phyloP scores from a whole-genome alignment of 2,113 vertebrate genomes.

The Sterrhoptilus dennistouni region DNA sequence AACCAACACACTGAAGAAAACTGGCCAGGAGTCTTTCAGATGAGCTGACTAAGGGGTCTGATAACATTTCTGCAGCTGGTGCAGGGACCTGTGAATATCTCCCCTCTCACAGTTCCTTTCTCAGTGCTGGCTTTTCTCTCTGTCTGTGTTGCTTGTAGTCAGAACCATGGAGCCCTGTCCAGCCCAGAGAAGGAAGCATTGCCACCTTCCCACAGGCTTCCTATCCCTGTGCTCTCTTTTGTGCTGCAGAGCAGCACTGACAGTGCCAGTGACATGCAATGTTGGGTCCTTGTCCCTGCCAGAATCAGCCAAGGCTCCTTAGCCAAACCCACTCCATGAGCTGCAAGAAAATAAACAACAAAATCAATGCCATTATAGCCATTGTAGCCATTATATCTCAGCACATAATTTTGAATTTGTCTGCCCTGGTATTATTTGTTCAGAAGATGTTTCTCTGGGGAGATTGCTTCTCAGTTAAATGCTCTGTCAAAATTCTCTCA shows the following conservation, averaged over 20 bases:
- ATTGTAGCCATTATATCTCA: neutral
- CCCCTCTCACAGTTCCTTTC: neutral
- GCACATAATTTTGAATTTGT: neutral
- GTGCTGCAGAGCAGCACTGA: neutral
- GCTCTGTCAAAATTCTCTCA: neutral
- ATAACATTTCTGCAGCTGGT: neutral
- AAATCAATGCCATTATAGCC: neutral
- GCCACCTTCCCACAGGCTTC: neutral
- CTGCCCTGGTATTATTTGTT: neutral
- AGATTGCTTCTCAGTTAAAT: neutral
- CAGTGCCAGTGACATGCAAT: neutral
- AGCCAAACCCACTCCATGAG: neutral
- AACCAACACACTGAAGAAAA: neutral
- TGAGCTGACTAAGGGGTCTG: neutral
- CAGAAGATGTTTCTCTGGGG: neutral
- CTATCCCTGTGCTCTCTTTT: neutral
- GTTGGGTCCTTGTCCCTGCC: neutral
- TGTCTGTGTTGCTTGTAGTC: neutral
- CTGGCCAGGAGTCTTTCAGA: neutral
- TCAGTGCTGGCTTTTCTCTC: neutral
- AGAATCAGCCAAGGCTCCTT: neutral
- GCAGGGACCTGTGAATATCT: neutral
- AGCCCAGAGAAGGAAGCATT: neutral
- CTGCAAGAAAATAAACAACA: neutral
- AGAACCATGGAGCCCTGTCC: accelerated